phyloP scores from a whole-genome alignment of 2,113 vertebrate species.

The Sturnira hondurensis region DNA sequence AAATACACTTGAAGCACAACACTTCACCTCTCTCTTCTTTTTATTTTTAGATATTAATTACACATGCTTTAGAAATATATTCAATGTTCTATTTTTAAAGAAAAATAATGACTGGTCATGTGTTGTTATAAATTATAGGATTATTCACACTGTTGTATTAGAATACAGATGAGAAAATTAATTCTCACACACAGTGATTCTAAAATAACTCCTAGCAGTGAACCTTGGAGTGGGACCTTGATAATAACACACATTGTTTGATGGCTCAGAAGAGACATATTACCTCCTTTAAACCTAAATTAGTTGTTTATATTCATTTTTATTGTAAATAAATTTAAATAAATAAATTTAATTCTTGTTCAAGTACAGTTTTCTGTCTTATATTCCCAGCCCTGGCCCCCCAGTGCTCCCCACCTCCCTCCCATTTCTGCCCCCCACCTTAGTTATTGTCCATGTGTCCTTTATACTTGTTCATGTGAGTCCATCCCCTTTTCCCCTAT shows the following conservation, averaged over 20 bases:
- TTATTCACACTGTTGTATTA: neutral
- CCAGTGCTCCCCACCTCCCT: no score
- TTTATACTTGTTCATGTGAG: no score
- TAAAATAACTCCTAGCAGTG: neutral
- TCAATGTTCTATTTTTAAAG: neutral
- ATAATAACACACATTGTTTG: neutral
- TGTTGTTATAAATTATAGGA: neutral
- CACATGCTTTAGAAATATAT: neutral
- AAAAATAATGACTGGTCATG: neutral
- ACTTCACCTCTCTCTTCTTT: neutral
- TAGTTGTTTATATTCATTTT: neutral
- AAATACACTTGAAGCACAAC: neutral
- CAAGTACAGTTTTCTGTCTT: no score
- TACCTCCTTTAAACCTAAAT: neutral
- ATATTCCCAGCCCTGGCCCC: no score
- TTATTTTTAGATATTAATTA: neutral
- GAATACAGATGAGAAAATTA: neutral
- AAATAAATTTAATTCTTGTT: no score
- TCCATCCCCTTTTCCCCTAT: no score
- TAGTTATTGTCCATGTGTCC: no score
- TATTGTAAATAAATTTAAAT: neutral
- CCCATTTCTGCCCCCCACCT: no score
- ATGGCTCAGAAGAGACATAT: neutral
- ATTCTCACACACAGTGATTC: neutral
- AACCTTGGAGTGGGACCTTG: neutral